Percentiles rank a stretch among this genome's conserved stretches.
Conservation (phyloP, 2,797 vertebrate species). For the Galago senegalensis region DNA sequence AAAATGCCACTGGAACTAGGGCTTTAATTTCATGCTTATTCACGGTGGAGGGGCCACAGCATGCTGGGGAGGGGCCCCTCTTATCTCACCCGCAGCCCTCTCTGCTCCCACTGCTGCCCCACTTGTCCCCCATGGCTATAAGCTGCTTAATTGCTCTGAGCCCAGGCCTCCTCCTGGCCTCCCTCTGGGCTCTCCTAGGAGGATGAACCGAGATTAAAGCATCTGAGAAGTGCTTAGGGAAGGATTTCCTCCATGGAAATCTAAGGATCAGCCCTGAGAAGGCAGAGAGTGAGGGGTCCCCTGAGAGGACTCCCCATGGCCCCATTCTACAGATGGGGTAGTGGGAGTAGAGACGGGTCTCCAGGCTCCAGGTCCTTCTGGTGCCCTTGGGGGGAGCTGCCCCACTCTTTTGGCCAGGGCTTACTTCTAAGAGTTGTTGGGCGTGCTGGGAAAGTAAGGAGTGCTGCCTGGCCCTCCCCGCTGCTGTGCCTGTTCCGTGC, state of each 20-base stretch:
- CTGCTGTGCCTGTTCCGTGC: neutral
- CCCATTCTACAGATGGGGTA: neutral
- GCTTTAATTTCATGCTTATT: rapidly evolving
- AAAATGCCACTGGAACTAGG: rapidly evolving
- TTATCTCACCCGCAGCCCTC: rapidly evolving
- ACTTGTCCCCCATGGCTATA: neutral
- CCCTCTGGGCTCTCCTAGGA: conserved; percentile 10
- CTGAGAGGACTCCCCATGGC: rapidly evolving
- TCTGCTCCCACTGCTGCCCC: rapidly evolving
- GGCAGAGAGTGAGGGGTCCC: rapidly evolving
- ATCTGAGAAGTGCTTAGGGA: conserved; percentile 51
- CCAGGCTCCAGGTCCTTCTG: neutral
- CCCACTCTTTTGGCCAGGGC: rapidly evolving
- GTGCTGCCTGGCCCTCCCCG: rapidly evolving
- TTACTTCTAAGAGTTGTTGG: neutral
- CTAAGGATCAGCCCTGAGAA: neutral
- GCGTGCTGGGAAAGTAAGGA: neutral
- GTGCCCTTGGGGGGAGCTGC: neutral
- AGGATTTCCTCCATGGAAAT: neutral
- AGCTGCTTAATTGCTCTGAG: conserved; percentile 67
- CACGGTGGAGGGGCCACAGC: rapidly evolving
- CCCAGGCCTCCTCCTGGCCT: neutral
- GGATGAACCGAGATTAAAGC: conserved; percentile 66
- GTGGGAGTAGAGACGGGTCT: neutral
- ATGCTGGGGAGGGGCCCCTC: neutral